Base-by-base conservation (phyloP, 2,797 vertebrate genomes). In the Cygnus olor region DNA sequence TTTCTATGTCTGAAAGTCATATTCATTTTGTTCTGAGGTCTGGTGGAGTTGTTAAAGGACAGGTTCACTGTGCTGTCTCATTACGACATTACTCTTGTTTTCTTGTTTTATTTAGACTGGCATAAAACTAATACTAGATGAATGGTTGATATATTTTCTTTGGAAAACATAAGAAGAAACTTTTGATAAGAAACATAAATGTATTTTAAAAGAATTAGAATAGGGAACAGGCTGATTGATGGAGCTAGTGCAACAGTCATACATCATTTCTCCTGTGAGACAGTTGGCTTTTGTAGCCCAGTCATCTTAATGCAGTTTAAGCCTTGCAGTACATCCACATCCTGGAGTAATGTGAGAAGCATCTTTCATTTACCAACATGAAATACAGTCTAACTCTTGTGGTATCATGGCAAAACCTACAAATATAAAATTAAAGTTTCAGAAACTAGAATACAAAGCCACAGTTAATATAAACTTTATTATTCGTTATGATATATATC, bases 291-390 rank as follows among this genome's bases (percentile, higher is more conserved):
- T 86, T 84, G 73, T 45, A 58, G 63, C 69, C 20, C 70, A 58
- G 86, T 61, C 88, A 80, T 66, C 61, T 78, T 71, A 86, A 84
- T 72, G 88, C 45, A 81, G 13, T 44, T 81, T 94, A 61, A 88
- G 38, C 24, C 47, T 88, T 79, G 22, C n/a, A 71, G 32, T 49
- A 27, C 16, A 14, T 70, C 11, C 9, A 38, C 30, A 57, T 81
- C 32, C 58, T 71, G 16, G 6, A 94, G 79, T 80, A 38, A 58
- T 4, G 9, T 66, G 68, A 90, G 69, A 73, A 86, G 27, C 40
- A 68, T n/a, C 79, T 88, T 96, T 76, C 65, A 73, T 79, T 78
- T 77, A 49, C 30, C 51, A 54, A 28, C 22, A 64, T 30, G 30
- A 93, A 88, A 9, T 56, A 38, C 14, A 61, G 24, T 34, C 65